phyloP scores from a whole-genome alignment of 2,113 vertebrate species.

The Tyrannus savana region DNA sequence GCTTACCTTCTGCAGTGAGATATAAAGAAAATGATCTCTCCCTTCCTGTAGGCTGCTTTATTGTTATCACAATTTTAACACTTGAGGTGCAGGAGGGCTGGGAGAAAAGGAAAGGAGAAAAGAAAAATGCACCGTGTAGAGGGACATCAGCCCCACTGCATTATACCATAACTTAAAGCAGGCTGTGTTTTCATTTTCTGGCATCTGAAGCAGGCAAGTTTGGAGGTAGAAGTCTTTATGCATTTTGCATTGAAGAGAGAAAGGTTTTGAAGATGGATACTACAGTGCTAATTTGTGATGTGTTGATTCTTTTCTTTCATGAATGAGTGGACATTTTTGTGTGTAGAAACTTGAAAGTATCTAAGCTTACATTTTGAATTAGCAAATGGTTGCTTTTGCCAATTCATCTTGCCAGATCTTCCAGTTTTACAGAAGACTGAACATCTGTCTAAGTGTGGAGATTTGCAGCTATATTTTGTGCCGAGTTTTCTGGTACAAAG shows the following conservation, averaged over 20 bases:
- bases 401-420: background rate
- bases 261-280: background rate
- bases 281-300: background rate
- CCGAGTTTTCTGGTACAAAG: background rate
- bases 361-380: background rate
- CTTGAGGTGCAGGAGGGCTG: background rate
- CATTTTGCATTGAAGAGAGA: background rate
- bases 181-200: background rate
- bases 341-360: background rate
- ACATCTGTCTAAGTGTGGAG: background rate
- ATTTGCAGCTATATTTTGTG: background rate
- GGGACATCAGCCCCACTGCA: background rate
- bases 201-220: background rate
- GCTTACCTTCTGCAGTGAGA: background rate
- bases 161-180: background rate
- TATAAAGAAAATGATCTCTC: background rate
- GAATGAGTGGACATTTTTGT: background rate
- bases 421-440: background rate
- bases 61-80: background rate
- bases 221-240: background rate
- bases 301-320: background rate
- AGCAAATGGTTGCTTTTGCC: background rate
- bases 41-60: background rate
- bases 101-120: background rate
- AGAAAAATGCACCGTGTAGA: rapidly evolving